Evolutionary conservation across 2,113 vertebrate genomes (phyloP), one percentile per base, ranked within the genome.

Genomic region (Alligator sinensis): DNA sequence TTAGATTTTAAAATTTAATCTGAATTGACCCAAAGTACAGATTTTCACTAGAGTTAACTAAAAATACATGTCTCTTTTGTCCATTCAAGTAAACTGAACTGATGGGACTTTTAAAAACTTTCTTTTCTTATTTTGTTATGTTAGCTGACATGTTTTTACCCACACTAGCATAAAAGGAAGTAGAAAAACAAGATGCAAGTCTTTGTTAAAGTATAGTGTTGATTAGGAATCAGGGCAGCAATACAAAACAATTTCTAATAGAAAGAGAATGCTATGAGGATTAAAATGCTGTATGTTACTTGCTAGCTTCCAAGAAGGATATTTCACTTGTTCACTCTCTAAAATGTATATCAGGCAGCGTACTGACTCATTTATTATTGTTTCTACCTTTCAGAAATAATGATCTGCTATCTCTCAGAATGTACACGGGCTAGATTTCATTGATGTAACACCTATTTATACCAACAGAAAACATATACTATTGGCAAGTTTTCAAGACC

Each of bases 281-380:
- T 84, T 13, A 6, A 30, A 77, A 88, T 62, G 11, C 70, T 75
- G 10, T 11, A 84, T 18, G n/a, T 81, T 60, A 84, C 34, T 82
- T 25, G 59, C 9, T 9, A 82, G 6, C 68, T 88, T 92, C 64
- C 64, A 82, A 96, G 34, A 74, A 74, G 70, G 70, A 86, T 88
- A 86, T 86, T 95, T 96, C 3, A 84, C 82, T 78, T 88, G 57
- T 78, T 90, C 30, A 1, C 30, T 88, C 27, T 92, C 55, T 28
- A 91, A 76, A 89, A 86, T 82, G 4, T 16, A 91, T 18, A 21
- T 90, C 38, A 84, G 89, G 38, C 6, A 94, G 1, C 2, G 6
- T 77, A 12, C 2, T 74, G 27, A 19, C 61, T 25, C 9, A 38
- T 61, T 70, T 80, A 19, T 88, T 58, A 63, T 86, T 88, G 82